Conservation (phyloP, 2,797 vertebrate genomes). For the Phalloptychus januarius region DNA sequence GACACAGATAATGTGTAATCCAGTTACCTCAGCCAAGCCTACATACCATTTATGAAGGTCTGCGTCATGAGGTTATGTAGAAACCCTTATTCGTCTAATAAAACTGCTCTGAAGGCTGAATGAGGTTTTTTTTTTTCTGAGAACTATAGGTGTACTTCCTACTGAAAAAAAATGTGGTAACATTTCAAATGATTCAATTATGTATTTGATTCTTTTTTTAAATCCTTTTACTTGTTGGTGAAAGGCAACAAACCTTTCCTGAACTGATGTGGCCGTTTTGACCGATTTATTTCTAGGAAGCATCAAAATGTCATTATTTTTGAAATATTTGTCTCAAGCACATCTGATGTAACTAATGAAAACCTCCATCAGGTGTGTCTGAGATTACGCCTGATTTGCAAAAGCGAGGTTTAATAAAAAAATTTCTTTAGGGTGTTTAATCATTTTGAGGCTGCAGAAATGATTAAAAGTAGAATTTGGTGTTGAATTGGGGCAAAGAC, state of each 20-base stretch:
- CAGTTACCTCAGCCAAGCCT: constrained; percentile 67
- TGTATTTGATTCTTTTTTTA: constrained; percentile 23
- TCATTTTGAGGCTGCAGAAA: neutral
- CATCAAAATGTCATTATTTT: neutral
- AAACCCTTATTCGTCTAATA: constrained; percentile 71
- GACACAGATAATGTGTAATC: constrained; percentile 76
- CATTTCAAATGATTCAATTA: constrained; percentile 64
- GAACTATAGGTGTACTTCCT: constrained; percentile 42
- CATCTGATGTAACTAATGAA: neutral
- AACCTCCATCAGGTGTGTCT: neutral
- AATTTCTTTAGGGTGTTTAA: neutral
- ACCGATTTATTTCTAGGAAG: neutral
- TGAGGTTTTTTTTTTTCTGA: constrained; percentile 58
- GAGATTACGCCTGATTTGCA: neutral
- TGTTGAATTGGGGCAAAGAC: neutral
- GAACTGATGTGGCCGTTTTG: neutral
- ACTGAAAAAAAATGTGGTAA: constrained; percentile 59
- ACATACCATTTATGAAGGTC: constrained; percentile 68
- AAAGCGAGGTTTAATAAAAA: neutral
- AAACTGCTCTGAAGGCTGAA: constrained; percentile 64
- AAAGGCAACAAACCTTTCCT: neutral
- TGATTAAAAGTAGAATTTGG: neutral
- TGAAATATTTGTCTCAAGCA: neutral
- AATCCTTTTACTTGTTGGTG: neutral
- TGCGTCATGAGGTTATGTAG: constrained; percentile 71